phyloP scores from a whole-genome alignment of 2,888 invertebrate genomes.

The Drosophila atroscutellata region DNA sequence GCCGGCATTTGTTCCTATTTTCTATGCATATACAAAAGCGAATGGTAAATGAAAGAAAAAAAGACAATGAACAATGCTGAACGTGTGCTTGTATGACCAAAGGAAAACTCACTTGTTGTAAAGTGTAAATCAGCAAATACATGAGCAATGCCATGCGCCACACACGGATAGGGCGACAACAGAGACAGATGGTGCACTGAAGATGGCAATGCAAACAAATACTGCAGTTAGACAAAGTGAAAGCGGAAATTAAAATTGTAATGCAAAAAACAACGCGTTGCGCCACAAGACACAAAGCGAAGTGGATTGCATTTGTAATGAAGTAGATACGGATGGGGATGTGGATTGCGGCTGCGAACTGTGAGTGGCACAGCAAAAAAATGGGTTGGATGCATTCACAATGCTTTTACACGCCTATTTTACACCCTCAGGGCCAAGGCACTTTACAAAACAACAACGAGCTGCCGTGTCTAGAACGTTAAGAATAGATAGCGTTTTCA shows the following conservation, averaged over 20 bases:
- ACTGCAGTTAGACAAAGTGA: conserved; percentile 77
- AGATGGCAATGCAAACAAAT: conserved; percentile 46
- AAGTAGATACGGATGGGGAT: conserved; percentile 44
- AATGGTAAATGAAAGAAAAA: neutral
- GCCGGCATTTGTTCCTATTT: conserved; percentile 52
- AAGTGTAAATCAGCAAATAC: conserved; percentile 74
- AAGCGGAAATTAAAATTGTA: conserved; percentile 81
- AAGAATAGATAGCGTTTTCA: conserved; percentile 6
- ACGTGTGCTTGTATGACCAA: conserved; percentile 47
- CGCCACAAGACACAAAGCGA: conserved; percentile 42
- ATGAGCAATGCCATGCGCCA: conserved; percentile 7
- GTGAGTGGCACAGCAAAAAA: conserved; percentile 34
- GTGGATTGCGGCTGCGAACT: conserved; percentile 14
- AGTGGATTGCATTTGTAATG: conserved; percentile 68
- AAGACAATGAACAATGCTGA: conserved; percentile 20
- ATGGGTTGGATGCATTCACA: conserved; percentile 47
- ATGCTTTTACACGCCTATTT: conserved; percentile 47
- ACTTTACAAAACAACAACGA: conserved; percentile 42
- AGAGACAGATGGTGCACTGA: conserved; percentile 7
- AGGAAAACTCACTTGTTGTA: conserved; percentile 34
- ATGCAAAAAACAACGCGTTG: conserved; percentile 61
- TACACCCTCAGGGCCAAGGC: conserved; percentile 31
- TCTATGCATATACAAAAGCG: conserved; percentile 27
- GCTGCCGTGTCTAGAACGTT: conserved; percentile 25
- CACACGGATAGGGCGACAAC: conserved; percentile 7